Evolutionary conservation across 2,113 vertebrate genomes (phyloP), one percentile per base, ranked within the genome.

Genomic region (Strix aluco): DNA sequence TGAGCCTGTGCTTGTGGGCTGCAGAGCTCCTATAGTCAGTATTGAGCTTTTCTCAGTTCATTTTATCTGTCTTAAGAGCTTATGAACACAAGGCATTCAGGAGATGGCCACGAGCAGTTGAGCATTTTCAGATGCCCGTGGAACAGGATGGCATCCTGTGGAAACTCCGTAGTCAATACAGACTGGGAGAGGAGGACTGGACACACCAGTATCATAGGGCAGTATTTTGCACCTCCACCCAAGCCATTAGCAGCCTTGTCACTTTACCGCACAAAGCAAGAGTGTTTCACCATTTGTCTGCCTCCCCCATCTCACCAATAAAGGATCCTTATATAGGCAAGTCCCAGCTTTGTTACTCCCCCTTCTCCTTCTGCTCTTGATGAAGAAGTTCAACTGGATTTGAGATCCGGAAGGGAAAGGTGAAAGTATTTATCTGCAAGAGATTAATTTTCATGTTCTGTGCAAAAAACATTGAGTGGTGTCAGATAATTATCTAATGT

Each of bases 391-490:
- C 47, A 82, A 6, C 17, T 91, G 25, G 42, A 94, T 58, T 26
- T 66, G 51, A 89, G 51, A 78, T 89, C 27, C 19, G 89, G 2
- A 36, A 42, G 74, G 46, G 49, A 94, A 66, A 91, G 66, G 5
- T 22, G 10, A 17, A 81, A 74, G 16, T 70, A 36, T 66, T 91
- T 78, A 46, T 79, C n/a, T 66, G 59, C 25, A 51, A 71, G 9
- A 62, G 27, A 77, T 71, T 75, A 77, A 29, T 81, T 81, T 18
- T 57, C 34, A 73, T 32, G n/a, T 91, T 59, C 13, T 77, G 25
- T 42, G 25, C 0, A 58, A 34, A 72, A 3, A n/a, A 3, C 0
- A 44, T 5, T 4, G 4, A 47, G 54, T 86, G 6, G n/a, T 73
- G 34, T 62, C 40, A 86, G 5, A 8, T 77, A 81, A 70, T 73